Conservation (phyloP, 1,140 invertebrate genomes). For the Neodiprion fabricii region DNA sequence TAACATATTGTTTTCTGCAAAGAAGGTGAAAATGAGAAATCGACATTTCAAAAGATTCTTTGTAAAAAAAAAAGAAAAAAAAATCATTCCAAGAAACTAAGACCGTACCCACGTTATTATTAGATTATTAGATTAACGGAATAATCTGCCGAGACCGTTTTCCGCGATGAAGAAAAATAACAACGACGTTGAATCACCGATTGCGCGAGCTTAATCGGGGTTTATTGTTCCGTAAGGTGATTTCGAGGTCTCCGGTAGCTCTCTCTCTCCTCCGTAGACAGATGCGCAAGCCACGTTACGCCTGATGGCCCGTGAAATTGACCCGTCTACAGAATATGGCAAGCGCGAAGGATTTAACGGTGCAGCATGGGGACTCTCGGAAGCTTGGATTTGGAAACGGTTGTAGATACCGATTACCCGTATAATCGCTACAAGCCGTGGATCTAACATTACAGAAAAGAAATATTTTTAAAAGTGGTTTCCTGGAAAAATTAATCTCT, state of each 20-base stretch:
- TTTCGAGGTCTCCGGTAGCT: constrained; percentile 30
- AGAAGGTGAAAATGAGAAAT: not conserved
- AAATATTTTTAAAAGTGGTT: too few relatives aligned
- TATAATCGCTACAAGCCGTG: too few relatives aligned
- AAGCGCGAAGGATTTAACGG: not conserved
- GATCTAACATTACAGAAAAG: too few relatives aligned
- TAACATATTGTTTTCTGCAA: not conserved
- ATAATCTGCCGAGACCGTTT: not conserved
- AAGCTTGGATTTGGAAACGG: not conserved
- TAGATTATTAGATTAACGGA: too few relatives aligned
- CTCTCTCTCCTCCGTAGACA: too few relatives aligned
- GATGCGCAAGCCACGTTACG: constrained; percentile 26
- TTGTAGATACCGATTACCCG: too few relatives aligned
- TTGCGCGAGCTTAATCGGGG: constrained; percentile 37
- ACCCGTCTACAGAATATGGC: constrained; percentile 29
- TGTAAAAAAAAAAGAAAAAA: not conserved
- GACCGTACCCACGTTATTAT: not conserved
- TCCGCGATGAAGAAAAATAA: not conserved
- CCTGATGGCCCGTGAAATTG: constrained; percentile 44
- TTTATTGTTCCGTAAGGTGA: constrained; percentile 35
- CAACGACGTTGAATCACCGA: constrained; percentile 24
- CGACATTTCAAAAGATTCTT: not conserved
- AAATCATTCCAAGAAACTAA: not conserved
- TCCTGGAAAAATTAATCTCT: too few relatives aligned
- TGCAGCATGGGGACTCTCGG: not conserved